Conservation (phyloP, 2,113 vertebrate genomes). For the Panurus biarmicus region DNA sequence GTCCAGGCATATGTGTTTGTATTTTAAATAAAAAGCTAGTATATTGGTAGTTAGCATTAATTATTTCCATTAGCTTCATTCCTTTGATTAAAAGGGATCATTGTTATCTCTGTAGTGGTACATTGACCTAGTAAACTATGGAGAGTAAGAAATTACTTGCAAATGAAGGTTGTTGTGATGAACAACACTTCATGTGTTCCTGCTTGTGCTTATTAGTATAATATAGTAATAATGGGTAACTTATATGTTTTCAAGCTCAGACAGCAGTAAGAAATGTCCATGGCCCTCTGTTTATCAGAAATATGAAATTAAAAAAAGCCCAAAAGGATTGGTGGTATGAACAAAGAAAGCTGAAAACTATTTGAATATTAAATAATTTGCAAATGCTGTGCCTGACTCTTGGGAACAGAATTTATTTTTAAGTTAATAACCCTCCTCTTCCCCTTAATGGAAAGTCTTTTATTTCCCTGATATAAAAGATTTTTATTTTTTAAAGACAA, state of each 20-base stretch:
- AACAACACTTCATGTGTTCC: not conserved
- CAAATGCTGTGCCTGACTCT: not conserved
- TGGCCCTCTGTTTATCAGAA: not conserved
- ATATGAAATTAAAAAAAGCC: not conserved
- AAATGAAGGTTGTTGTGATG: not conserved
- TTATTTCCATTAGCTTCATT: not conserved
- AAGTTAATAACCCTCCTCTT: not conserved
- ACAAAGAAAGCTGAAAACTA: not conserved
- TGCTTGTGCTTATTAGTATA: not conserved
- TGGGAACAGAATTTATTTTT: not conserved
- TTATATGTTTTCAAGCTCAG: not conserved
- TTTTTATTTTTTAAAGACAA: not conserved
- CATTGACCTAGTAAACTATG: not conserved
- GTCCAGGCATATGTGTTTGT: not conserved
- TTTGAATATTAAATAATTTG: not conserved
- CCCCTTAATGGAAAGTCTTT: not conserved
- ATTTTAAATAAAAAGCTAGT: not conserved
- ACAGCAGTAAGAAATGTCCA: not conserved
- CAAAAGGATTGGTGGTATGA: not conserved
- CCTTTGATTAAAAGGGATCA: not conserved
- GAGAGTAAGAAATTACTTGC: not conserved
- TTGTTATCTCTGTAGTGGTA: not conserved
- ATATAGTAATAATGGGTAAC: not conserved
- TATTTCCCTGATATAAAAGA: not conserved
- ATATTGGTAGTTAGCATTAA: not conserved